Conservation (phyloP, 2,113 vertebrate genomes). For the Todiramphus chloris region DNA sequence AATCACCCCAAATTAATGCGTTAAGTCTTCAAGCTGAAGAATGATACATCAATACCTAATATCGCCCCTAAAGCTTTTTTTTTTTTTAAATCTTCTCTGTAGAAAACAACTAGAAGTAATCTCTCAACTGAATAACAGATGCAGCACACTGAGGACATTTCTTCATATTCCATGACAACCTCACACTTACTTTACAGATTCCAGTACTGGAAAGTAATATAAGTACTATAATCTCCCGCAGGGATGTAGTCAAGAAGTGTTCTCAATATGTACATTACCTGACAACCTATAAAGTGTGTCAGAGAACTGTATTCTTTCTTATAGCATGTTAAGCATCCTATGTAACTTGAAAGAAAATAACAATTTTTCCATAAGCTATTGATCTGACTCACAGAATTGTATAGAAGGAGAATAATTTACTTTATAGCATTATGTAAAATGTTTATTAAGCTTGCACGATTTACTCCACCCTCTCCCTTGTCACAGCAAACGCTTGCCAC, state of each 20-base stretch:
- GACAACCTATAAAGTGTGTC: not conserved
- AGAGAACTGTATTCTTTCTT: not conserved
- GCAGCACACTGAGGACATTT: not conserved
- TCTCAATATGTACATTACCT: not conserved
- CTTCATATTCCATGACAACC: not conserved
- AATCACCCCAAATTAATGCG: conserved; percentile 20
- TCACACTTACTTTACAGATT: not conserved
- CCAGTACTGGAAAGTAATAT: not conserved
- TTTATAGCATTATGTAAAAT: not conserved
- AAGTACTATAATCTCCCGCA: not conserved
- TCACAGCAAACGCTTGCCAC: not conserved
- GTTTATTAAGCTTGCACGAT: not conserved
- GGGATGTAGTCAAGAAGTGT: not conserved
- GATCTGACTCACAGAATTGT: not conserved
- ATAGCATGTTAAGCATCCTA: not conserved
- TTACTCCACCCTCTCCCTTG: not conserved
- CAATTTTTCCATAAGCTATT: not conserved
- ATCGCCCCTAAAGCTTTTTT: not conserved
- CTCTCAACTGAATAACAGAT: not conserved
- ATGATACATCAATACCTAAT: not conserved
- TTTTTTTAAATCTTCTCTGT: not conserved
- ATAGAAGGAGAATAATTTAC: not conserved
- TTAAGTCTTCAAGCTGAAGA: conserved; percentile 11
- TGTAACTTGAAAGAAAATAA: not conserved
- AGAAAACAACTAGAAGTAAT: not conserved